Conservation (phyloP, 2,797 vertebrate genomes). For the Gastrophryne carolinensis region DNA sequence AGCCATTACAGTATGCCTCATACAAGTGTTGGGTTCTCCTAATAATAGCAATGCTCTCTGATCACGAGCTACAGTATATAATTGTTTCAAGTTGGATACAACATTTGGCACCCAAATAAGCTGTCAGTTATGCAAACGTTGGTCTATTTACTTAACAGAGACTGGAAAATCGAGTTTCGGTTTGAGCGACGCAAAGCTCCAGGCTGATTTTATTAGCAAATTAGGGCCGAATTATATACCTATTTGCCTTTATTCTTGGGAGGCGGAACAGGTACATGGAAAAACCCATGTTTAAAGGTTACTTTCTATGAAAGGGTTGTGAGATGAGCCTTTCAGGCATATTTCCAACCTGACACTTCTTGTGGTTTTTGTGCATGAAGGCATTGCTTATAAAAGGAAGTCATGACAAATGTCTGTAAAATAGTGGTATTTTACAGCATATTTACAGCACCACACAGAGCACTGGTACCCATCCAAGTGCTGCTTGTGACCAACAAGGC, state of each 20-base stretch:
- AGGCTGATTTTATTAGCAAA: slow-evolving; percentile 43
- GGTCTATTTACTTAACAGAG: slow-evolving; percentile 3
- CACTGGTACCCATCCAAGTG: no score
- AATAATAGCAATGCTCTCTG: no score
- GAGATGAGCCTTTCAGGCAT: not conserved
- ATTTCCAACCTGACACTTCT: not conserved
- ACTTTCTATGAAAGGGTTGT: not conserved
- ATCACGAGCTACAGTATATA: no score
- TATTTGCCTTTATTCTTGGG: slow-evolving; percentile 4
- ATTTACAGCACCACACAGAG: no score
- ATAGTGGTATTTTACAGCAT: no score
- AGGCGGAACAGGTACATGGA: not conserved
- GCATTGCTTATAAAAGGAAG: not conserved
- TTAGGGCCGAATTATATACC: slow-evolving; percentile 20
- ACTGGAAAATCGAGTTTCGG: slow-evolving; percentile 36
- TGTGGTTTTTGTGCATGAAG: not conserved
- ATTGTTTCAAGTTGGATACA: not conserved
- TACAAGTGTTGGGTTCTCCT: no score
- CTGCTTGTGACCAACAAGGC: no score
- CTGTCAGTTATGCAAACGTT: slow-evolving; percentile 46
- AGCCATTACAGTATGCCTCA: no score
- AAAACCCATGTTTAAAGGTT: not conserved
- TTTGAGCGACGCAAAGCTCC: slow-evolving; percentile 4
- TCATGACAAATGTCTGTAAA: not conserved
- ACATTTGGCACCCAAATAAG: slow-evolving; percentile 22